phyloP scores from a whole-genome alignment of 1,140 invertebrate species.

The Sminthurinus signatus region DNA sequence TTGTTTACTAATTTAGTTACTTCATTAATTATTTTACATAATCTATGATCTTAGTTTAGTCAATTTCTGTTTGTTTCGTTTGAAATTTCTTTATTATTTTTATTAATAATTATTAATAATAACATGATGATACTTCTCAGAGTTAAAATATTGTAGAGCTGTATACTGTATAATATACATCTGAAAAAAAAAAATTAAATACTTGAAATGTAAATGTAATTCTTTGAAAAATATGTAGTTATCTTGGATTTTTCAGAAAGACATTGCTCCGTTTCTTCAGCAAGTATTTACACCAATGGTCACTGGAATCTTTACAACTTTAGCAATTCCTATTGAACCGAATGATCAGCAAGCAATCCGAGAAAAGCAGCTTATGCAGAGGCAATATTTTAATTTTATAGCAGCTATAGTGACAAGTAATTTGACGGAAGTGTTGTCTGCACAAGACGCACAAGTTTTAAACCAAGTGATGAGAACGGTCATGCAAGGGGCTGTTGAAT shows the following conservation, averaged over 20 bases:
- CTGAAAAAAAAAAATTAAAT: no score
- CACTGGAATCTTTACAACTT: slow-evolving; percentile 48
- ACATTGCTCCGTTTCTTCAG: slow-evolving; percentile 52
- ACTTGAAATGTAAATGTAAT: not conserved
- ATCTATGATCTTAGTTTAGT: no score
- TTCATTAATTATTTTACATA: no score
- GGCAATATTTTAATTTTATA: slow-evolving; percentile 54
- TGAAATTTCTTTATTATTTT: no score
- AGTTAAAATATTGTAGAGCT: no score
- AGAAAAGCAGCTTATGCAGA: slow-evolving; percentile 51
- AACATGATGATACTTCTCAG: no score
- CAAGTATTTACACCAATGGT: slow-evolving; percentile 54
- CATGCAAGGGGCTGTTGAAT: slow-evolving; percentile 52
- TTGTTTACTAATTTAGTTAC: no score
- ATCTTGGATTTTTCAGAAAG: slow-evolving; percentile 49
- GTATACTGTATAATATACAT: no score
- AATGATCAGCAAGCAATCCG: slow-evolving; percentile 50
- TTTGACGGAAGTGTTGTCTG: slow-evolving; percentile 50
- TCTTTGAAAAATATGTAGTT: slow-evolving; percentile 38
- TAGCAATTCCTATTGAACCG: slow-evolving; percentile 48
- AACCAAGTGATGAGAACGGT: slow-evolving; percentile 50
- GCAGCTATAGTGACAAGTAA: slow-evolving; percentile 51
- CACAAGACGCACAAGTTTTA: slow-evolving; percentile 45
- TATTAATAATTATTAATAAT: no score
- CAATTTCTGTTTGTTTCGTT: no score